phyloP scores from a whole-genome alignment of 2,113 vertebrate species.

The Pangasianodon gigas region DNA sequence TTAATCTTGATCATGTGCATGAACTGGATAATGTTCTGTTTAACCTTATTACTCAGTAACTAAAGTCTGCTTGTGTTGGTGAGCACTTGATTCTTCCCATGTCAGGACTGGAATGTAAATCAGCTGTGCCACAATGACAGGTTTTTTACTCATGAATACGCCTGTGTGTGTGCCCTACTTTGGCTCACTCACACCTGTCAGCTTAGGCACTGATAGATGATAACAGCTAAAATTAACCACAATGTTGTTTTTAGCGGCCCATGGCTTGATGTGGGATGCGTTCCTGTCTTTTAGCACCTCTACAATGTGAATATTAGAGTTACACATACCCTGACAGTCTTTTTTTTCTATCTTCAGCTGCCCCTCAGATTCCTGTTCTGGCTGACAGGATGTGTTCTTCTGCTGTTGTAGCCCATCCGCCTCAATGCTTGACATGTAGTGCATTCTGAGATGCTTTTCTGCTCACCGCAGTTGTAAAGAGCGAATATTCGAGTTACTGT shows the following conservation, averaged over 20 bases:
- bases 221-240: slow-evolving; percentile 1
- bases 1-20: slow-evolving; percentile 14
- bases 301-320: background rate
- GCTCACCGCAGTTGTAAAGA: background rate
- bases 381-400: background rate
- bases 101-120: slow-evolving; percentile 29
- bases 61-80: slow-evolving; percentile 32
- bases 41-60: background rate
- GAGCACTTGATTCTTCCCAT: background rate
- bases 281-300: background rate
- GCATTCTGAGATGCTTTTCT: background rate
- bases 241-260: background rate
- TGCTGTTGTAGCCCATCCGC: background rate
- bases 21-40: slow-evolving; percentile 16
- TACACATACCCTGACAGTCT: background rate
- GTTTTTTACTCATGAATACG: slow-evolving; percentile 16
- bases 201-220: background rate
- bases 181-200: slow-evolving; percentile 13
- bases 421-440: background rate
- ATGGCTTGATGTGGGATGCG: background rate
- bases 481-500: background rate
- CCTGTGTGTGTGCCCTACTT: slow-evolving; percentile 16
- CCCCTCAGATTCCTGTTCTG: background rate
- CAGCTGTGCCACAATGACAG: slow-evolving; percentile 22
- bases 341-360: background rate